phyloP scores from a whole-genome alignment of 1,140 invertebrate species.

The Teleogryllus occipitalis region DNA sequence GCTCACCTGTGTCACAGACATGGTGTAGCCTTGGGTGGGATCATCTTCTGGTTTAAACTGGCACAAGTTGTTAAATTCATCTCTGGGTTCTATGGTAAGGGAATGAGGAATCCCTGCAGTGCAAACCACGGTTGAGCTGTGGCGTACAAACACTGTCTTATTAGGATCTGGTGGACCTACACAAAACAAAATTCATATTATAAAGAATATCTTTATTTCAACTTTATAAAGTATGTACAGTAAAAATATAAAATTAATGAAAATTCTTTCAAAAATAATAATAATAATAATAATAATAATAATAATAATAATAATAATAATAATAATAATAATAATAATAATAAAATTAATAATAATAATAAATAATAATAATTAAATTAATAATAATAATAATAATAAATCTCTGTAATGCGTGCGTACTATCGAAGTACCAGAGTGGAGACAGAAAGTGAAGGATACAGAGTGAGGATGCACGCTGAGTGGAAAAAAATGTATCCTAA shows the following conservation, averaged over 20 bases:
- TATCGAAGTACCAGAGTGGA: too few species aligned
- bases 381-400: too few species aligned
- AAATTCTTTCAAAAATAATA: neutral
- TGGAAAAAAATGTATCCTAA: too few species aligned
- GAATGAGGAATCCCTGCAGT: conserved; percentile 65
- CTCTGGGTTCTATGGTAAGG: conserved; percentile 77
- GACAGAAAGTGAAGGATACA: too few species aligned
- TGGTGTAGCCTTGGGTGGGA: conserved; percentile 52
- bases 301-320: too few species aligned
- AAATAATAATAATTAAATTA: too few species aligned
- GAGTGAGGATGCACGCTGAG: too few species aligned
- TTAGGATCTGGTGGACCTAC: conserved; percentile 72
- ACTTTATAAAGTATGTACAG: neutral
- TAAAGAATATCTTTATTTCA: conserved; percentile 13
- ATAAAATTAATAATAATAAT: too few species aligned
- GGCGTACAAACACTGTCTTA: conserved; percentile 75
- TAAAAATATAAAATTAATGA: neutral
- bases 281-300: too few species aligned
- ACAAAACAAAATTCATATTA: conserved; percentile 36
- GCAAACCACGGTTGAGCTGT: conserved; percentile 79
- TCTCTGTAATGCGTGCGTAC: too few species aligned
- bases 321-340: too few species aligned
- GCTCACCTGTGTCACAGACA: conserved; percentile 36
- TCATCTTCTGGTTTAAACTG: conserved; percentile 51
- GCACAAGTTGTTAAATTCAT: conserved; percentile 83